Evolutionary conservation across 1,140 invertebrate species (phyloP), one percentile per base, ranked within the genome.

Genomic region (Drosophila navojoa): DNA sequence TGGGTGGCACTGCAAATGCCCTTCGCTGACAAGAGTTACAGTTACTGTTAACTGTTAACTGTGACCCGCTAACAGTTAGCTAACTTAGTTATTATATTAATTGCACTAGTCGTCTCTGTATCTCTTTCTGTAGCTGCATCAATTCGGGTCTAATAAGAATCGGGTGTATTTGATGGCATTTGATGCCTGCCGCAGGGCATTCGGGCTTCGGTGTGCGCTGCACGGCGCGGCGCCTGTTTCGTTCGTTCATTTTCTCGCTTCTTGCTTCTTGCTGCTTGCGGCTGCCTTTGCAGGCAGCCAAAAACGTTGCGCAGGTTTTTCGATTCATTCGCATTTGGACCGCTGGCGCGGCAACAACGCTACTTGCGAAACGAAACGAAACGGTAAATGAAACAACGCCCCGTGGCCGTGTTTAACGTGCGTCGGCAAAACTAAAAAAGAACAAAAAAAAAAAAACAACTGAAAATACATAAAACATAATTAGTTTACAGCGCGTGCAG

Each of bases 341-440:
- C 70, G 74, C 74, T 73, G 74, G 40, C 45, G 73, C 76, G 76
- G 76, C 61, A 78, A 76, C 76, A 76, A 78, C 77, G 74, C 66
- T 71, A 87, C 57, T 74, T 77, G 67, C 76, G 76, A 52, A 78
- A 81, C 79, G 71, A 55, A 62, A 78, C 81, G 71, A 78, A 64
- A 79, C 81, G 81, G 84, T 87, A 86, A 87, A 89, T 87, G 82
- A 87, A 86, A 82, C 82, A 82, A 86, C 82, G 84, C 82, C 84
- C 82, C 74, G 82, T 71, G 54, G 63, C 52, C 62, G 40, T 38
- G 35, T 16, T 63, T 25, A 74, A 74, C 53, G 71, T 76, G 80
- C 68, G 67, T 67, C 64, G 66, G 63, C 77, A 32, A 73, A 64
- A 76, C 22, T 57, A 38, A 63, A 76, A 29, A 50, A 50, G 29